Evolutionary conservation across 2,888 invertebrate species (phyloP).

Genomic region (Trachelus stipa): DNA sequence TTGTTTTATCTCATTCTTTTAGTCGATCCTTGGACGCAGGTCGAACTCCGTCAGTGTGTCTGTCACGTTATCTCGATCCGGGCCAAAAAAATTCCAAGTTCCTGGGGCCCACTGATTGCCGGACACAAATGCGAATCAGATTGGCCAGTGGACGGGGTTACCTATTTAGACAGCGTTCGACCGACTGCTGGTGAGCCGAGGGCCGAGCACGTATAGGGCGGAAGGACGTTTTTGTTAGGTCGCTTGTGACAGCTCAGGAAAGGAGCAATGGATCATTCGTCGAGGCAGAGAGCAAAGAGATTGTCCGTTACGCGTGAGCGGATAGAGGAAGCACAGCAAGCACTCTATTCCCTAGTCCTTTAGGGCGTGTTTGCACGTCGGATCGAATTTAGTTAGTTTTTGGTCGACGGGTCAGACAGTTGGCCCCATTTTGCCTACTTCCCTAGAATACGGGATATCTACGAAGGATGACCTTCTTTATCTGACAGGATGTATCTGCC

Average conservation of each 20-base stretch:
- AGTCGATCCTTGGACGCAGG: background rate
- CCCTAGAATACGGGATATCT: background rate
- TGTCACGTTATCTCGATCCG: background rate
- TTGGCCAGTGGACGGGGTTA: background rate
- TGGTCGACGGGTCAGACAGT: background rate
- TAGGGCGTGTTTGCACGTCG: background rate
- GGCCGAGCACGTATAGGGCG: background rate
- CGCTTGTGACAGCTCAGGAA: constrained; percentile 9
- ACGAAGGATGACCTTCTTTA: background rate
- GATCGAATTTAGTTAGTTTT: background rate
- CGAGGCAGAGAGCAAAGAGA: background rate
- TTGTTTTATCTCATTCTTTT: background rate
- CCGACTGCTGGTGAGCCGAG: background rate
- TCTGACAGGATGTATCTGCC: background rate
- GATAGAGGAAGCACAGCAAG: background rate
- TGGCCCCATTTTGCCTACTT: background rate
- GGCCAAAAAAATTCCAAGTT: background rate
- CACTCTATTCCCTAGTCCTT: background rate
- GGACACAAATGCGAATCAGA: constrained; percentile 6
- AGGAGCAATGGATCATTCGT: constrained; percentile 2
- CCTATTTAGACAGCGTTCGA: background rate
- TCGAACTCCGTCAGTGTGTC: background rate
- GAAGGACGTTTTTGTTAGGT: constrained; percentile 8
- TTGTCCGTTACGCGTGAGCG: constrained; percentile 6
- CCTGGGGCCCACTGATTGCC: background rate